These are phyloP conservation scores for Psettodes erumei DNA, from an alignment of 2,113 vertebrate species.

Conservation along the genomic window DNA sequence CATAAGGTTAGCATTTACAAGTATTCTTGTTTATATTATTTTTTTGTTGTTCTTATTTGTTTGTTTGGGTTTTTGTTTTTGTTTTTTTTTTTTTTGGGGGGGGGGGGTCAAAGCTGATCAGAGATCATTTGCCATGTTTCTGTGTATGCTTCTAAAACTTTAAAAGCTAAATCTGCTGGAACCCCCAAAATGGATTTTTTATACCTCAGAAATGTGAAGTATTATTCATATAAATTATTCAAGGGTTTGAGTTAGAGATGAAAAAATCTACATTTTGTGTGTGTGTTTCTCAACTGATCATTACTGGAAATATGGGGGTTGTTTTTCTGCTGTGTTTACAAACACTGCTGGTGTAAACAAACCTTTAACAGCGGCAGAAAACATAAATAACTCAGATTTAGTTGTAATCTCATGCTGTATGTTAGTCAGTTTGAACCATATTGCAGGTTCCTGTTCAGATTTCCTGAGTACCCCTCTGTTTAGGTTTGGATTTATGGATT, in stretches of 20 bases:
- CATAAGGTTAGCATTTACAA: neutral
- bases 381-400: constrained; percentile 45
- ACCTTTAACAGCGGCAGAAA: constrained; percentile 26
- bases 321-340: constrained; percentile 61
- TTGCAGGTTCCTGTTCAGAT: neutral
- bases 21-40: neutral
- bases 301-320: constrained; percentile 54
- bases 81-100: too few relatives aligned
- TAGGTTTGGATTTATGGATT: constrained; percentile 6
- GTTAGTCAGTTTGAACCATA: neutral
- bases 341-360: constrained; percentile 55
- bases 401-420: constrained; percentile 13
- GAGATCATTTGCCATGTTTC: constrained; percentile 18
- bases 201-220: constrained; percentile 45
- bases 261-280: constrained; percentile 60
- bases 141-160: constrained; percentile 33
- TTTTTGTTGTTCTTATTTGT: too few relatives aligned
- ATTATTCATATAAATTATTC: constrained; percentile 72
- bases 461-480: neutral
- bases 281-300: constrained; percentile 60
- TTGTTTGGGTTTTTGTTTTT: too few relatives aligned
- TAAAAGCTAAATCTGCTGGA: constrained; percentile 24
- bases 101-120: too few relatives aligned
- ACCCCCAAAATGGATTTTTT: constrained; percentile 37
- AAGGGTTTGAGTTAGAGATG: constrained; percentile 56